phyloP scores from a whole-genome alignment of 1,140 invertebrate genomes.

The Orius insidiosus region DNA sequence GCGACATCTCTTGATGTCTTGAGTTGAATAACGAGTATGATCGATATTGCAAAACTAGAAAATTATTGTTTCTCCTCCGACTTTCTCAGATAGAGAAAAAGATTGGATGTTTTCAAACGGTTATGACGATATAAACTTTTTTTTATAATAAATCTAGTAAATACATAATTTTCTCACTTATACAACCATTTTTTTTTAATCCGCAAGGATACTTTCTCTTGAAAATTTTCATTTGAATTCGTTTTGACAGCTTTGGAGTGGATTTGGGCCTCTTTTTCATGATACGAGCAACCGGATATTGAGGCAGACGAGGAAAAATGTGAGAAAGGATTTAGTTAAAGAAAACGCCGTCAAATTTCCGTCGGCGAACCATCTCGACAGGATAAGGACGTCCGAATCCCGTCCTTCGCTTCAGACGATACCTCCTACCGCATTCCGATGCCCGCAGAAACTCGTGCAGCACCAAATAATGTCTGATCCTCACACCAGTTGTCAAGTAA shows the following conservation, averaged over 20 bases:
- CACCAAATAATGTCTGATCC: slow-evolving; percentile 19
- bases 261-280: slow-evolving; percentile 13
- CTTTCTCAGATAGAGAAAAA: neutral
- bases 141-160: slow-evolving; percentile 1
- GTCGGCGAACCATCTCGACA: neutral
- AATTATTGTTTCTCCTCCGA: no score
- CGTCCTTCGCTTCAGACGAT: slow-evolving; percentile 7
- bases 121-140: neutral
- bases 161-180: slow-evolving; percentile 1
- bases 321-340: neutral
- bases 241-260: slow-evolving; percentile 17
- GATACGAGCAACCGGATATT: slow-evolving; percentile 14
- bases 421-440: slow-evolving; percentile 14
- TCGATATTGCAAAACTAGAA: no score
- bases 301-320: slow-evolving; percentile 7
- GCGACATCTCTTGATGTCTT: no score
- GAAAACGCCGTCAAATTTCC: neutral
- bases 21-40: no score
- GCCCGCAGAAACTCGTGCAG: slow-evolving; percentile 6
- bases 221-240: no score
- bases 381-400: neutral
- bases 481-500: slow-evolving; percentile 20
- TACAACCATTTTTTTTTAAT: neutral
- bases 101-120: neutral
- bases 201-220: neutral